phyloP scores from a whole-genome alignment of 2,797 vertebrate genomes.

The Siniperca obscura region DNA sequence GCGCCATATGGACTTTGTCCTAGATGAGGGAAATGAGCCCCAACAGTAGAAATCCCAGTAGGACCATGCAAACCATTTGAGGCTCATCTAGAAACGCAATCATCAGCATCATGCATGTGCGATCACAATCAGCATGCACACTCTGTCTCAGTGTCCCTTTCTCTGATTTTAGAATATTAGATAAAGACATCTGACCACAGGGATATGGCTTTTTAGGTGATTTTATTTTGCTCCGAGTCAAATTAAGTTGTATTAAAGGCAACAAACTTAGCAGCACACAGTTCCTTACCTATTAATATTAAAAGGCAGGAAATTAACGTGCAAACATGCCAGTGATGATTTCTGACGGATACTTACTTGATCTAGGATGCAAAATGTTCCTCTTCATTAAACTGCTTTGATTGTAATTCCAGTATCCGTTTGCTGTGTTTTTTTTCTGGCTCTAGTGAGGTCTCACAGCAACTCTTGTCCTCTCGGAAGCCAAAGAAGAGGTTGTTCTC shows the following conservation, averaged over 20 bases:
- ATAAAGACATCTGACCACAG: slow-evolving; percentile 5
- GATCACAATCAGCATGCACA: slow-evolving; percentile 38
- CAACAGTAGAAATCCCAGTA: slow-evolving; percentile 72
- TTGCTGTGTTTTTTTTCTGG: slow-evolving; percentile 1
- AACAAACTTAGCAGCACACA: slow-evolving; percentile 39
- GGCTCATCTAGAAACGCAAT: slow-evolving; percentile 56
- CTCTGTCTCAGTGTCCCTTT: slow-evolving; percentile 11
- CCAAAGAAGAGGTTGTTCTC: slow-evolving; percentile 40
- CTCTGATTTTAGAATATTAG: background rate
- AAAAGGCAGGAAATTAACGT: background rate
- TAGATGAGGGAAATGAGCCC: slow-evolving; percentile 78
- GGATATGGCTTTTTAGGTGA: background rate
- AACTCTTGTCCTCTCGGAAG: slow-evolving; percentile 58
- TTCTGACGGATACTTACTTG: slow-evolving; percentile 70
- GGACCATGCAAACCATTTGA: slow-evolving; percentile 65
- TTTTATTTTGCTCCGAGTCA: background rate
- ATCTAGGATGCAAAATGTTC: slow-evolving; percentile 60
- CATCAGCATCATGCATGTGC: slow-evolving; percentile 66
- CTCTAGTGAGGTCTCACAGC: slow-evolving; percentile 60
- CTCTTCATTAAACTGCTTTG: slow-evolving; percentile 78
- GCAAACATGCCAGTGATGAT: slow-evolving; percentile 1
- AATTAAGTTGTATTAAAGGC: slow-evolving; percentile 28
- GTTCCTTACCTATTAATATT: background rate
- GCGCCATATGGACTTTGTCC: slow-evolving; percentile 76
- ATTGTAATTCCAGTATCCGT: slow-evolving; percentile 75